phyloP scores from a whole-genome alignment of 1,140 invertebrate genomes.

The Penaeus indicus region DNA sequence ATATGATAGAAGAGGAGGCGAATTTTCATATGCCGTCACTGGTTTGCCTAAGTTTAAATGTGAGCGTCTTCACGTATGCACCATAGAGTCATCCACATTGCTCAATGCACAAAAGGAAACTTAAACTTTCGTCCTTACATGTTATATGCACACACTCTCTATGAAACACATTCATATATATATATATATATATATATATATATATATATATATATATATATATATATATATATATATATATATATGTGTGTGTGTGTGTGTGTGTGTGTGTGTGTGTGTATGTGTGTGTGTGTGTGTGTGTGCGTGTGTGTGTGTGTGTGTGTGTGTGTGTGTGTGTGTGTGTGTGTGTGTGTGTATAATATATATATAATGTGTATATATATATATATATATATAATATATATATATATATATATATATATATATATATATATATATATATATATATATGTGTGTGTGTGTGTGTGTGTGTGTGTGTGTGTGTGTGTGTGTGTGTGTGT shows the following conservation, averaged over 20 bases:
- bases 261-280: not conserved
- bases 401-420: no score
- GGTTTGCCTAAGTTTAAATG: no score
- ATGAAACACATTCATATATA: not conserved
- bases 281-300: not conserved
- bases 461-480: not conserved
- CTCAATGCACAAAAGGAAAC: not conserved
- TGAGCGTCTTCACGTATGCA: no score
- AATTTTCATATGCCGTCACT: no score
- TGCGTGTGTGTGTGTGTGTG: not conserved
- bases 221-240: not conserved
- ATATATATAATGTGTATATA: no score
- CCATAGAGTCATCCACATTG: no score
- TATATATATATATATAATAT: no score
- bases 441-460: no score
- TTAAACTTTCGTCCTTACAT: not conserved
- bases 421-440: no score
- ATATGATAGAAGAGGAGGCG: no score
- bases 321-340: not conserved
- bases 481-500: not conserved
- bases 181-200: not conserved
- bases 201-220: not conserved
- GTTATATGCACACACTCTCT: not conserved
- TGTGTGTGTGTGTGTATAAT: no score
- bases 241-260: not conserved